Base-by-base conservation (phyloP, 2,888 invertebrate species). In the Thelaira solivaga region DNA sequence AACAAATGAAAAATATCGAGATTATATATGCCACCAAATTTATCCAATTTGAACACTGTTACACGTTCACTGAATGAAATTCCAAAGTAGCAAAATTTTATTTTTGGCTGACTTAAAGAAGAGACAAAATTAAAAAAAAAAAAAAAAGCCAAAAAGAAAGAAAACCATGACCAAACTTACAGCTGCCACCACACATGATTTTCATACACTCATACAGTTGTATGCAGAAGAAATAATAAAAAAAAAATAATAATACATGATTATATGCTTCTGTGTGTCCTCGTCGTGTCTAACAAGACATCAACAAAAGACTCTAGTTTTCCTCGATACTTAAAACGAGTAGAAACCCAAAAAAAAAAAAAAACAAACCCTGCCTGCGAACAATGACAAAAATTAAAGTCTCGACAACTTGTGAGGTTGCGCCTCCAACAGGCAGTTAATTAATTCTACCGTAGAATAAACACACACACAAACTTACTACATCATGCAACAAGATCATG, bases 251-350 rank as follows among this genome's bases (percentile, higher is more conserved):
- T n/a, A 55, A 13, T 72, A 61, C 78, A 78, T 78, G 69, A 71
- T 65, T 73, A 68, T 72, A 71, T 80, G 82, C 84, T 86, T 85
- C 84, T 86, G 86, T 86, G 85, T 86, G 86, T 85, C 86, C 86
- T 82, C 83, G 81, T 83, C 82, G 84, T 86, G 85, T 86, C 85
- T 85, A 85, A 81, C 77, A 82, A 83, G 83, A 84, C 85, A 85
- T 84, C 86, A 86, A 84, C 82, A 78, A 61, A 65, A 67, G 82
- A 75, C 71, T 80, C 77, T 74, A 78, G 73, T 74, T 78, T 73
- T 62, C 22, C 34, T 53, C 36, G 34, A 71, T 65, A 13, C 20
- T 59, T 55, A 24, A 45, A 39, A 53, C 13, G 31, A 69, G 10
- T 18, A 24, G 11, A 36, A 22, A 36, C 61, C 31, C 34, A 10